Evolutionary conservation across 64 coral and sea anemone genomes (phyloP), one percentile per base, ranked within the genome.

Genomic region (Montipora cactus): DNA sequence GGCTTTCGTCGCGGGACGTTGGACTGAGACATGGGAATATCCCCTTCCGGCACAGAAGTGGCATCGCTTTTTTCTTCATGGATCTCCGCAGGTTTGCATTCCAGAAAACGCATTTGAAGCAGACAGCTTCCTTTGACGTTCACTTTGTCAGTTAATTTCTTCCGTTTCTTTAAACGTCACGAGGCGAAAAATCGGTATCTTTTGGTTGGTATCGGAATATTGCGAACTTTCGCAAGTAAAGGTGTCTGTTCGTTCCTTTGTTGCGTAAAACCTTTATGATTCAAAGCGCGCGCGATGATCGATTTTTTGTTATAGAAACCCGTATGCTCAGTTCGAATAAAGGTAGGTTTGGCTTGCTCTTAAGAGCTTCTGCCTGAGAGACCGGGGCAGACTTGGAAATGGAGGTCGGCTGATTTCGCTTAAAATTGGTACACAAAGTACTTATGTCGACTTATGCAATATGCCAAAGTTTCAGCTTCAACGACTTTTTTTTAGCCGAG

Each of bases 201-300:
- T 76, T 76, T 76, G 44, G 8, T 37, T 67, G 62, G 28, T 45
- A 83, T n/a, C 37, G 28, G 37, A 47, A 8, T 47, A 18, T 20
- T 37, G 37, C 37, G 37, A 37, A 37, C 37, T 37, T 37, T 37
- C 37, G 37, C 37, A 83, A 67, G 3, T 67, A 28, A 84, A 84
- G 59, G 48, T 45, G 25, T 76, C 74, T 76, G 74, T 11, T 44
- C 23, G 23, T 37, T 84, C 61, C 37, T 84, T 68, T 84, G 59
- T 84, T 14, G 14, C 61, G 59, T 84, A 13, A 67, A 47, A 58
- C 10, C 18, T 84, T 84, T 28, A 47, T 84, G 81, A 84, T 59
- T 25, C 66, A 67, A 14, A 9, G 81, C 81, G 59, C 81, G 81
- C 37, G 81, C 81, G 13, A 7, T 7, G 10, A 55, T 55, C 10